Evolutionary conservation across 2,113 vertebrate genomes (phyloP), one percentile per base, ranked within the genome.

Genomic region (Neofelis nebulosa): DNA sequence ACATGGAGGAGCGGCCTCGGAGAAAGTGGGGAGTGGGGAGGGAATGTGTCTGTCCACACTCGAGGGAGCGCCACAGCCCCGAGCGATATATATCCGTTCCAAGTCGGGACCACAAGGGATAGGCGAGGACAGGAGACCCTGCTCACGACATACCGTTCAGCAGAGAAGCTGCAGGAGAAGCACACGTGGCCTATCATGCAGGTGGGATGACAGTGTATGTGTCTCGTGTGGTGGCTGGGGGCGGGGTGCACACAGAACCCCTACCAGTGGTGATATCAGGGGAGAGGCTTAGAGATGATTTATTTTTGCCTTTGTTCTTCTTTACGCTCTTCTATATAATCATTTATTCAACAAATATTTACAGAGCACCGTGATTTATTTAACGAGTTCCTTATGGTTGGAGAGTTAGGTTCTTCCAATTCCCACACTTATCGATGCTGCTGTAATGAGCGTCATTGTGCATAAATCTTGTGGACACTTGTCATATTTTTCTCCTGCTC

Each of bases 401-500:
- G 33, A 21, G 18, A 65, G 45, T 10, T 33, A 19, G 21, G 50
- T 14, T 21, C 9, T 27, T n/a, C 74, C 52, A 3, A 33, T 33
- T 19, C 55, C 96, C 61, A 16, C 91, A 13, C 3, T 18, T 12
- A 52, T 23, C 38, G 15, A 21, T 11, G 12, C 29, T 5, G 25
- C 29, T 10, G 1, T 41, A 33, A 80, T 8, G 36, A 68, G 69
- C 27, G 45, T 1, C 7, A 0, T 11, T 0, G 0, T 0, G 23
- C 36, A 15, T 1, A 7, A 68, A 48, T 38, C 66, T 19, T 2
- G 6, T 4, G 38, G 63, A n/a, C 13, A 15, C 1, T 23, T 31
- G 55, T 76, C 41, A 29, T 27, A 15, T 10, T 48, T 45, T 21
- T 45, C 31, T 57, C 66, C 29, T 50, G 41, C 52, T 84, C 45